Base-by-base conservation (phyloP, 2,797 vertebrate species). In the Synanceia verrucosa region DNA sequence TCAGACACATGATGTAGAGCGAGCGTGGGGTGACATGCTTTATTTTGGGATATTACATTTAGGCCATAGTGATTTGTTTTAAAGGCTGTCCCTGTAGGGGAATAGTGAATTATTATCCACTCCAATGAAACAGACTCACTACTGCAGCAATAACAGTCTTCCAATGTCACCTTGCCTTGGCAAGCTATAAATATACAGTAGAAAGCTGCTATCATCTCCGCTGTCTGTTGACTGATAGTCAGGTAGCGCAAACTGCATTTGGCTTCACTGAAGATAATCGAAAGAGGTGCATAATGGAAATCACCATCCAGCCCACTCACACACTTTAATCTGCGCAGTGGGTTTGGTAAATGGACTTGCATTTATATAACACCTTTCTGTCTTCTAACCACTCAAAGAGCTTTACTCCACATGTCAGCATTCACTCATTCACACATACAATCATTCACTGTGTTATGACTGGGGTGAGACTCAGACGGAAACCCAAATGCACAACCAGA, bases 131-230 rank as follows among this genome's bases (percentile, higher is more conserved):
- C 43, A 69, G 52, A 76, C 68, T 63, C 50, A 19, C 48, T 58
- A 55, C 59, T 46, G 53, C 57, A 66, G 50, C 65, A 63, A 61
- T 79, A 79, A 69, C 70, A 64, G 68, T 78, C 52, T 43, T 39
- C 56, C 84, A 89, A 86, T 70, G 84, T 88, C 88, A 89, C 88
- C 86, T 90, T 88, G 79, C 21, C 39, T 19, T 5, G 16, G 65
- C 9, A 1, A 47, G 76, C 78, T 72, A 79, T 78, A 89, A 87
- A 84, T 84, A 88, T 58, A 76, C 60, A 61, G 63, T 5, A 41
- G 44, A 28, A 21, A 57, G 58, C 68, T 53, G 50, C 51, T 28
- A 41, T 70, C 57, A 59, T 67, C 63, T 65, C 19, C 2, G 9
- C 46, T 72, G 63, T 64, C 53, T 73, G 52, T 46, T 76, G 76